Evolutionary conservation across 2,888 invertebrate genomes (phyloP).

Genomic region (Drosophila cognata): DNA sequence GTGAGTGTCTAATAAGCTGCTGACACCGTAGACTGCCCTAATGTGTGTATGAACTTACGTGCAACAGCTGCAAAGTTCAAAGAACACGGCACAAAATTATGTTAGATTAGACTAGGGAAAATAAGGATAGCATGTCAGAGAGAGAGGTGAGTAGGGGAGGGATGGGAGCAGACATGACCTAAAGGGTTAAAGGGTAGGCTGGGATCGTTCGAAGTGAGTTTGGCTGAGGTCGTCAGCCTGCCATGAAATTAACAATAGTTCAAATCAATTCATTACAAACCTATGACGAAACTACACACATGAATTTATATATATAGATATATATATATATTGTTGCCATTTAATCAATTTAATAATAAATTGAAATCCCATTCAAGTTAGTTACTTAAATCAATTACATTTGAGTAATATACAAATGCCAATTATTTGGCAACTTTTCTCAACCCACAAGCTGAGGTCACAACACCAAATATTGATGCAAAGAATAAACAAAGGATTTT

Average conservation of each 20-base stretch:
- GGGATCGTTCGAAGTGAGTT: conserved; percentile 28
- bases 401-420: neutral
- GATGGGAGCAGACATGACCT: neutral
- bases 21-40: conserved; percentile 20
- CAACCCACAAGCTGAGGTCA: neutral
- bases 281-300: conserved; percentile 18
- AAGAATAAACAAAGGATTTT: neutral
- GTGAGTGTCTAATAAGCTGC: conserved; percentile 22
- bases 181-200: conserved; percentile 1
- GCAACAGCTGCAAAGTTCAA: conserved; percentile 68
- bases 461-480: neutral
- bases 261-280: conserved; percentile 42
- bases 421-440: neutral
- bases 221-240: conserved; percentile 8
- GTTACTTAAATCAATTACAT: conserved; percentile 21
- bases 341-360: conserved; percentile 12
- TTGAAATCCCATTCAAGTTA: conserved; percentile 21
- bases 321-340: too few relatives aligned
- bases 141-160: neutral
- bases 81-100: conserved; percentile 61
- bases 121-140: neutral
- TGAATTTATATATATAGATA: neutral
- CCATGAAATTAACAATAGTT: conserved; percentile 28
- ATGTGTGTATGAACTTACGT: conserved; percentile 14
- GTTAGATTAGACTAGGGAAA: conserved; percentile 51